Evolutionary conservation across 2,888 invertebrate genomes (phyloP).

Genomic region (Eilema sororculum): DNA sequence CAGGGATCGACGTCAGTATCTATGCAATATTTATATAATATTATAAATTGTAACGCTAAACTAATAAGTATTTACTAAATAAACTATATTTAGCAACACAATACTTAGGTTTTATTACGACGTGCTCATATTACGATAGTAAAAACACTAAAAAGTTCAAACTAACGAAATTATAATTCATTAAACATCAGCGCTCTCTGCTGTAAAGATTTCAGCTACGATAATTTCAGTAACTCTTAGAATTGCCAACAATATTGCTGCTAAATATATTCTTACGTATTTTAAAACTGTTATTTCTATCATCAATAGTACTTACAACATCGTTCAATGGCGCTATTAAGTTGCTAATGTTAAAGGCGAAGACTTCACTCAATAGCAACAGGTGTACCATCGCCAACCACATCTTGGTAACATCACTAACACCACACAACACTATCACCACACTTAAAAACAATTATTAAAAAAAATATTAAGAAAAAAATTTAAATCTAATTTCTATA

Average conservation of each 20-base stretch:
- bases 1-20: too few species aligned
- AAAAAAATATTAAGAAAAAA: neutral
- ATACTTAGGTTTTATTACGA: too few species aligned
- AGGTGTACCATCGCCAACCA: constrained; percentile 73
- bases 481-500: constrained; percentile 3
- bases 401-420: constrained; percentile 77
- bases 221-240: constrained; percentile 25
- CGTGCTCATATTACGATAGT: neutral
- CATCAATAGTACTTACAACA: constrained; percentile 63
- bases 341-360: constrained; percentile 71
- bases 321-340: constrained; percentile 58
- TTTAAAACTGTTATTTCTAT: constrained; percentile 24
- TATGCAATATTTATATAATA: too few species aligned
- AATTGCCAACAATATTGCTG: constrained; percentile 28
- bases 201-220: constrained; percentile 30
- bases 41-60: neutral
- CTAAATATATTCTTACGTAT: constrained; percentile 30
- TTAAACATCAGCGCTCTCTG: constrained; percentile 16
- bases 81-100: too few species aligned
- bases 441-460: constrained; percentile 29
- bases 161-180: constrained; percentile 21
- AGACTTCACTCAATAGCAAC: constrained; percentile 70
- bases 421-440: constrained; percentile 55
- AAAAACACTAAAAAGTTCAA: neutral
- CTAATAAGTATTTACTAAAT: neutral